These are phyloP conservation scores for Metallyticus violacea DNA, from an alignment of 2,888 invertebrate species.

Conservation along the genomic window DNA sequence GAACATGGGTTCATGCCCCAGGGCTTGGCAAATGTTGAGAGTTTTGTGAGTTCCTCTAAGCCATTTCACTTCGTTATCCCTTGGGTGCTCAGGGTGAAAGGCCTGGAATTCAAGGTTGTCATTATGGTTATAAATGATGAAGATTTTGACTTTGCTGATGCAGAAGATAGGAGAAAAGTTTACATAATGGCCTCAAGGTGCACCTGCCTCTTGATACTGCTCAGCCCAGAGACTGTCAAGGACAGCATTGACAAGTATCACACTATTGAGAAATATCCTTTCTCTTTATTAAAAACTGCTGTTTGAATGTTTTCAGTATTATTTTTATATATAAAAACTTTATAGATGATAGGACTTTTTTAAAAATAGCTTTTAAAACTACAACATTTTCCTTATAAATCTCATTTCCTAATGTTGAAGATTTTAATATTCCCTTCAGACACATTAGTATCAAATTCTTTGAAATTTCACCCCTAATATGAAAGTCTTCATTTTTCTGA, in stretches of 20 bases:
- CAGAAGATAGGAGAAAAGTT: slow-evolving; percentile 43
- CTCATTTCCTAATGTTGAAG: too few relatives aligned
- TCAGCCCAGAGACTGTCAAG: slow-evolving; percentile 39
- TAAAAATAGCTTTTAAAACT: too few relatives aligned
- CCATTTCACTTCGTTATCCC: slow-evolving; percentile 43
- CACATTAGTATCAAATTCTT: too few relatives aligned
- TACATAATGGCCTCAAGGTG: slow-evolving; percentile 46
- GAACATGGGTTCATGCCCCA: slow-evolving; percentile 43
- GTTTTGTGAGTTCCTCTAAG: slow-evolving; percentile 40
- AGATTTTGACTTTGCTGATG: slow-evolving; percentile 43
- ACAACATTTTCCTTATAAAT: too few relatives aligned
- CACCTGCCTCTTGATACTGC: slow-evolving; percentile 43
- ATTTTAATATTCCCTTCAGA: too few relatives aligned
- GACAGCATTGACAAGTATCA: slow-evolving; percentile 38
- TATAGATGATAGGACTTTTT: too few relatives aligned
- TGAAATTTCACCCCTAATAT: too few relatives aligned
- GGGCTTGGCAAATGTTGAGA: slow-evolving; percentile 42
- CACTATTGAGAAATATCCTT: slow-evolving; percentile 40
- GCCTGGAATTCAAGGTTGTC: slow-evolving; percentile 46
- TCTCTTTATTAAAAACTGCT: slow-evolving; percentile 36
- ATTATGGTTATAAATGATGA: slow-evolving; percentile 44
- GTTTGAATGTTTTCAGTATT: too few relatives aligned
- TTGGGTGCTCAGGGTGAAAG: slow-evolving; percentile 45
- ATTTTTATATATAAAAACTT: too few relatives aligned
- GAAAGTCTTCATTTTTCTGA: too few relatives aligned